phyloP scores from a whole-genome alignment of 2,113 vertebrate species.

The Climacteris rufus region DNA sequence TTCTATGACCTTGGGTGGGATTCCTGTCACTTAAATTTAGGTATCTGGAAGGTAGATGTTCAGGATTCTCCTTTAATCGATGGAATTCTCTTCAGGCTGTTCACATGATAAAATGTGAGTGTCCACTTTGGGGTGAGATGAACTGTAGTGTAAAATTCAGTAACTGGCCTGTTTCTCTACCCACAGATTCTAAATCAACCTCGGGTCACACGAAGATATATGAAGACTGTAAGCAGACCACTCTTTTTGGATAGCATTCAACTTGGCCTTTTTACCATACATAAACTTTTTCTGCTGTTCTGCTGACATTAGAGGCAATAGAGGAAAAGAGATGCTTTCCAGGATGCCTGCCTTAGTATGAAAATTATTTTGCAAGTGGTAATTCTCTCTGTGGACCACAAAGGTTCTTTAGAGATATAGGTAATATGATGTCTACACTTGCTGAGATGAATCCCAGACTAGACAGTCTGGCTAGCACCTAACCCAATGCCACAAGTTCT shows the following conservation, averaged over 20 bases:
- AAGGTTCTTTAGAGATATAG: background rate
- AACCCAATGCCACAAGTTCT: background rate
- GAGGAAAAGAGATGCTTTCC: background rate
- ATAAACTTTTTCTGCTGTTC: background rate
- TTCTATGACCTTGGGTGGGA: background rate
- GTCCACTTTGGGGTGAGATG: background rate
- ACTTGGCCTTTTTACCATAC: accelerated
- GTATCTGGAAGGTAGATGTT: background rate
- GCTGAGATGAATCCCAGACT: background rate
- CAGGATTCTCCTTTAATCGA: background rate
- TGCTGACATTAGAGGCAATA: background rate
- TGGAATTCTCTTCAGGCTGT: background rate
- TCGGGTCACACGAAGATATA: background rate
- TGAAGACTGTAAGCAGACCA: background rate
- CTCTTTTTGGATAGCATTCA: background rate
- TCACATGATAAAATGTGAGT: background rate
- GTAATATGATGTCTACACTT: background rate
- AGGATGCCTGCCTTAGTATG: background rate
- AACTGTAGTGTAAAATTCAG: background rate
- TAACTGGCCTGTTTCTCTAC: background rate
- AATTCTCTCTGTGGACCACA: background rate
- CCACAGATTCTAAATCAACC: background rate
- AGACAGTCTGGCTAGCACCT: background rate
- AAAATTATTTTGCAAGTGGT: background rate
- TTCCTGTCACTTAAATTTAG: background rate